Evolutionary conservation across 53 echinoderm and acorn worm genomes (phyloP), one percentile per base, ranked within the genome.

Genomic region (Stichopus horrens): DNA sequence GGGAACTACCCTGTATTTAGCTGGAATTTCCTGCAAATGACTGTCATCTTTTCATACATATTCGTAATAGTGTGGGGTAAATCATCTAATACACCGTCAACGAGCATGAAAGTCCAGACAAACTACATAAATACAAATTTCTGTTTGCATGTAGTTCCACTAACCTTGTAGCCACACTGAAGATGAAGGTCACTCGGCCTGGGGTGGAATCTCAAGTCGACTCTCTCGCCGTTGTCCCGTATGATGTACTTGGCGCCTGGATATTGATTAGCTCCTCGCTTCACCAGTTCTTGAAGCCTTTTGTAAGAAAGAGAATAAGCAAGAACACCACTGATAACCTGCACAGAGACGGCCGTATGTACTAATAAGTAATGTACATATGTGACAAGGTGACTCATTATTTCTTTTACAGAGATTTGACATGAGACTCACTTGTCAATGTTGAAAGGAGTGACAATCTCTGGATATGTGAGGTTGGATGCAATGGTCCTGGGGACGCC

Each of bases 231-330:
- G 56, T 99, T 99, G 87, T 99, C 99, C 68, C 99, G 89, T 87
- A 99, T 93, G 91, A 99, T 99, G 90, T 99, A 99, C 79, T 99
- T 99, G 77, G 99, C 99, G 21, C 99, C 99, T 66, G 99, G 99
- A 93, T 99, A 96, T 85, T 96, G 95, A 87, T 99, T 96, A 86
- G 96, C 93, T 59, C 99, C 99, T 6, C 96, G 77, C 57, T 94
- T 79, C 37, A 99, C 99, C 53, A 99, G 83, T 75, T 99, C 99
- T 68, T 99, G 99, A 13, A 99, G 88, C 87, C 99, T 99, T 71
- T 71, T 4, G 77, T 23, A 4, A 52, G 51, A 51, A 18, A n/a
- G 23, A 18, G 20, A 8, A 20, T 13, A 74, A 67, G n/a, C 68
- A 14, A 67, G 68, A 67, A 67, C 11, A 67, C 68, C 68, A 67